phyloP scores from a whole-genome alignment of 2,797 vertebrate genomes.

The Sparidentex hasta region DNA sequence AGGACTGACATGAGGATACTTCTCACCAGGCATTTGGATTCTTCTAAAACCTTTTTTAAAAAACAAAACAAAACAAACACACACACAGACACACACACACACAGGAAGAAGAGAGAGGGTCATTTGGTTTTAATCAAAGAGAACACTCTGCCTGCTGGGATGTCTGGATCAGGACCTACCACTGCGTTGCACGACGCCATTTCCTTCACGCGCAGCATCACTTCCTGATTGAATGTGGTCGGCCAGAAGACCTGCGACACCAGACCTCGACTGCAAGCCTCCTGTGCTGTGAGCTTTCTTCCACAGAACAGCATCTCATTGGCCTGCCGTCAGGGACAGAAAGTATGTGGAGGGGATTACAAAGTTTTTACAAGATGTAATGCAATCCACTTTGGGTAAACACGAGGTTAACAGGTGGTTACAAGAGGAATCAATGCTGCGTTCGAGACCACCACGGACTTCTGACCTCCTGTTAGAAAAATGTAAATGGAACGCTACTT shows the following conservation, averaged over 20 bases:
- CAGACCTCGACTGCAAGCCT: slow-evolving; percentile 95
- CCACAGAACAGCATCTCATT: slow-evolving; percentile 99
- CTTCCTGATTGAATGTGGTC: slow-evolving; percentile 97
- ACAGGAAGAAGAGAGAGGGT: slow-evolving; percentile 42
- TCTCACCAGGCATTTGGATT: slow-evolving; percentile 95
- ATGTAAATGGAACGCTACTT: no score
- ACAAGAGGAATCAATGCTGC: neutral
- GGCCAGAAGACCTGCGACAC: slow-evolving; percentile 99
- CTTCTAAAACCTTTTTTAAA: slow-evolving; percentile 91
- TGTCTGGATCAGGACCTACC: slow-evolving; percentile 84
- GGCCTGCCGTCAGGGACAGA: slow-evolving; percentile 86
- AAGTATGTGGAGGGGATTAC: neutral
- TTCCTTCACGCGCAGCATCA: slow-evolving; percentile 97
- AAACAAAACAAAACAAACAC: no score
- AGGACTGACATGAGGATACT: slow-evolving; percentile 93
- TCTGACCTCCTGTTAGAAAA: no score
- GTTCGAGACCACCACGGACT: no score
- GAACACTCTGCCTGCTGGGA: neutral
- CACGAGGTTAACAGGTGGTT: neutral
- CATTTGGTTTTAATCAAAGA: slow-evolving; percentile 5
- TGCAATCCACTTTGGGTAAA: neutral
- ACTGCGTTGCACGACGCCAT: slow-evolving; percentile 96
- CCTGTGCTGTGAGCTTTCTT: slow-evolving; percentile 96
- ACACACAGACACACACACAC: no score
- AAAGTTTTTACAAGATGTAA: slow-evolving; percentile 4